A percentile compares a stretch with the other conserved stretches of the same genome.
Evolutionary conservation across 2,797 vertebrate species (phyloP).

Genomic region (Xenentodon cancila): DNA sequence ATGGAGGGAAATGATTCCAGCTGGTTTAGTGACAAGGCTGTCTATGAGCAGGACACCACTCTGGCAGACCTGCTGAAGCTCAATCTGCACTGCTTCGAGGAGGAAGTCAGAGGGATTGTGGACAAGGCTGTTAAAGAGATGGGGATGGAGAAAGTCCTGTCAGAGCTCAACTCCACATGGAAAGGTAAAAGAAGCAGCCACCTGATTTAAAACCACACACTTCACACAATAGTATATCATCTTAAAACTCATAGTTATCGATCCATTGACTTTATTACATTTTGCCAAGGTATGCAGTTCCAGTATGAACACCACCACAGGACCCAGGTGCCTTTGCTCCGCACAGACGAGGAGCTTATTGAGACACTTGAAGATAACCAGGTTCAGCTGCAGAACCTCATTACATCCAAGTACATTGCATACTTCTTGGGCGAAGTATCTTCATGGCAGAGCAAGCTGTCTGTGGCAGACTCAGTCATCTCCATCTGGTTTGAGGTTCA

Average conservation of each 20-base stretch:
- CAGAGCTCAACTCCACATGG: conserved; percentile 91
- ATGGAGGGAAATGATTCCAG: background rate
- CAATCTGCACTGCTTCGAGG: conserved; percentile 91
- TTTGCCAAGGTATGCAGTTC: conserved; percentile 85
- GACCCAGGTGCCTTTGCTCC: conserved; percentile 84
- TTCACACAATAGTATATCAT: no score
- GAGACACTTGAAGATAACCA: conserved; percentile 97
- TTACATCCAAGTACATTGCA: conserved; percentile 88
- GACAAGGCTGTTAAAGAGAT: conserved; percentile 95
- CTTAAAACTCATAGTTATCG: background rate
- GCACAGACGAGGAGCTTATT: conserved; percentile 88
- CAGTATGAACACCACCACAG: conserved; percentile 88
- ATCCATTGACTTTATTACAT: background rate
- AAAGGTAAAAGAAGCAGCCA: conserved; percentile 56
- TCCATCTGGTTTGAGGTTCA: conserved; percentile 96
- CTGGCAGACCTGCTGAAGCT: conserved; percentile 91
- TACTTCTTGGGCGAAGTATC: conserved; percentile 94
- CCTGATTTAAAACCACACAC: background rate
- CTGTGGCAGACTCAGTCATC: conserved; percentile 85
- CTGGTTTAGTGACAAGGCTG: background rate
- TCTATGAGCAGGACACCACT: conserved; percentile 77
- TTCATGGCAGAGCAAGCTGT: conserved; percentile 90
- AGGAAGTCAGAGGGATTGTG: conserved; percentile 91
- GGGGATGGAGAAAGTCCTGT: conserved; percentile 94
- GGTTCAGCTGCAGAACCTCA: conserved; percentile 92